Base-by-base conservation (phyloP, 2,113 vertebrate genomes). In the Myiopsitta monachus region DNA sequence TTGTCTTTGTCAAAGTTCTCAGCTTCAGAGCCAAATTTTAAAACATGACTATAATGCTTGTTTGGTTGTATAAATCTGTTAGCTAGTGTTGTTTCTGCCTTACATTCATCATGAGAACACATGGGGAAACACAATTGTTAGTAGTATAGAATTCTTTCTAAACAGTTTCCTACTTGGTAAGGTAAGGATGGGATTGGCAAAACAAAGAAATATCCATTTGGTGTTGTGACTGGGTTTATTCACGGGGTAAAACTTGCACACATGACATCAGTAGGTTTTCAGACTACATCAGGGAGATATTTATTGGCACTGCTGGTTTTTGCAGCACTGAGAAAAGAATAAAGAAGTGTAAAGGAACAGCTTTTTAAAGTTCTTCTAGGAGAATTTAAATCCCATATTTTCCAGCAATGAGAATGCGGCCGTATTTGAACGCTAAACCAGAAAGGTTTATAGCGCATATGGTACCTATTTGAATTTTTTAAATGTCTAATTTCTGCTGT, bases 381-480 rank as follows among this genome's bases (percentile, higher is more conserved):
- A 92, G 64, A 94, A 83, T 77, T 63, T 78, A 75, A 93, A 88
- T 92, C 64, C 57, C 38, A 14, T 91, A 38, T 91, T 95, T 94
- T 66, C 72, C 85, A 81, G 52, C 57, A 84, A 75, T 8, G 2
- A 54, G 73, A 96, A 80, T 46, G 55, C 9, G 23, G 44, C 55
- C 92, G 78, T 28, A 90, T 94, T 96, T 95, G 91, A 94, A 94
- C 6, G 31, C 10, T 93, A 76, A 97, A 97, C 76, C 55, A 93
- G 52, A 95, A 91, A 93, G 73, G 85, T 92, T 84, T 96, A 82
- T 90, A 87, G 90, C 82, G 41, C 76, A 91, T 96, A 95, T 87
- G 96, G 94, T 95, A 94, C 76, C 83, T 91, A 92, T 97, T 95
- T 96, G 95, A 96, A 97, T 94, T 96, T 96, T 95, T 95, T 90